Conservation (phyloP, 1,140 invertebrate genomes). For the Spodoptera litura region DNA sequence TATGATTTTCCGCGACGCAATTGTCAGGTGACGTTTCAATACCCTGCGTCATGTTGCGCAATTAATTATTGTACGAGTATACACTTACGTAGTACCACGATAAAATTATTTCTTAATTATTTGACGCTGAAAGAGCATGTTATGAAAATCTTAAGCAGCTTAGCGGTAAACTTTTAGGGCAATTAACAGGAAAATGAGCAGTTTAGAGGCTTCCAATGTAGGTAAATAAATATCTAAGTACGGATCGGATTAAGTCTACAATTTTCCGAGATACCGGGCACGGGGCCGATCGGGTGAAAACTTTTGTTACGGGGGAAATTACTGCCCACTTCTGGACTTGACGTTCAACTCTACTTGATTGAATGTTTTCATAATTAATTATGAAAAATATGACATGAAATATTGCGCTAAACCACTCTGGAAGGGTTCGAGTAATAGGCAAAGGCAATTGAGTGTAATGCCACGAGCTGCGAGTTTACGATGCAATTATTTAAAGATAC, state of each 20-base stretch:
- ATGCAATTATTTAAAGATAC: conserved; percentile 39
- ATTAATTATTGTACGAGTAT: neutral
- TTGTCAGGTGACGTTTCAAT: neutral
- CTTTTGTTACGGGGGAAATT: conserved; percentile 39
- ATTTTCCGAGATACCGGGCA: conserved; percentile 20
- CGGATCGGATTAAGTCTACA: conserved; percentile 35
- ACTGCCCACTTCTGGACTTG: conserved; percentile 43
- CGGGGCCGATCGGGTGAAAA: conserved; percentile 25
- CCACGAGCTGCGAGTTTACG: conserved; percentile 7
- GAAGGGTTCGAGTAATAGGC: neutral
- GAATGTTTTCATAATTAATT: conserved; percentile 50
- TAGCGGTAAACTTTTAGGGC: neutral
- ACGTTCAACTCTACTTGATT: conserved; percentile 48
- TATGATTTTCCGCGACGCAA: conserved; percentile 14
- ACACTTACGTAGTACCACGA: neutral
- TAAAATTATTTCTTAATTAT: neutral
- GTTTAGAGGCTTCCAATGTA: conserved; percentile 20
- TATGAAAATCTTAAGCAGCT: conserved; percentile 14
- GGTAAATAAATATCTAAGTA: conserved; percentile 36
- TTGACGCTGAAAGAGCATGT: neutral
- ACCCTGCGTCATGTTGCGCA: neutral
- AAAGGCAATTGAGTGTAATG: conserved; percentile 19
- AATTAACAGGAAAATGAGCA: conserved; percentile 16
- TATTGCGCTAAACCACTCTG: neutral
- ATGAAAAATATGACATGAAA: conserved; percentile 31